Conservation (phyloP, 1,140 invertebrate species). For the Spodoptera litura region DNA sequence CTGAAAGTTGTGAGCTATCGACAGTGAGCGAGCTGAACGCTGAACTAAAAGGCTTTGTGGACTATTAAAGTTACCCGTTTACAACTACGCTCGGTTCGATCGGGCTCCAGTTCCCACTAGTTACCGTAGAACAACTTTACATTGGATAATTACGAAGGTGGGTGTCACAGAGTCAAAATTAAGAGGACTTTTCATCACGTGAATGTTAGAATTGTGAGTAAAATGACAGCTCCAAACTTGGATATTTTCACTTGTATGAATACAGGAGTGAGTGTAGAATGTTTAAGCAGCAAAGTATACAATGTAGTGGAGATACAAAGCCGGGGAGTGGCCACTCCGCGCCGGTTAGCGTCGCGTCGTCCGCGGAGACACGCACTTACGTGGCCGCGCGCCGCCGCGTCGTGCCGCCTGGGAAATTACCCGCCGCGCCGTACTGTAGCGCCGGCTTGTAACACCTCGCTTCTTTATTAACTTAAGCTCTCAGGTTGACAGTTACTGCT, state of each 20-base stretch:
- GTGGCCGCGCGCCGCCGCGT: not conserved
- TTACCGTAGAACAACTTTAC: not conserved
- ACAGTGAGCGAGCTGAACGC: not conserved
- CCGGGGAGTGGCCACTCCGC: not conserved
- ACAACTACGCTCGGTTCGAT: constrained; percentile 18
- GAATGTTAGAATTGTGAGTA: too few species aligned
- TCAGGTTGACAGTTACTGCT: not conserved
- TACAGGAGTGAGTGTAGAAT: not conserved
- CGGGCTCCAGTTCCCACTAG: not conserved
- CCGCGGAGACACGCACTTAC: constrained; percentile 34
- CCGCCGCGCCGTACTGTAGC: not conserved
- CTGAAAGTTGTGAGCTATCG: constrained; percentile 16
- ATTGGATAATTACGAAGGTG: not conserved
- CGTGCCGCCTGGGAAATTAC: constrained; percentile 22
- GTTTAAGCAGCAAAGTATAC: not conserved
- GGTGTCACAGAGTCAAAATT: not conserved
- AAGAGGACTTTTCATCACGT: not conserved
- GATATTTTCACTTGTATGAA: not conserved
- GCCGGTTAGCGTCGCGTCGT: not conserved
- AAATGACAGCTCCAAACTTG: not conserved
- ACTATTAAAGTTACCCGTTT: constrained; percentile 30
- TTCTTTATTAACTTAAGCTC: constrained; percentile 33
- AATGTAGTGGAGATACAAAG: constrained; percentile 7
- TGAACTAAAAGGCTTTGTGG: constrained; percentile 22
- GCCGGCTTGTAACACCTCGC: constrained; percentile 20